These are phyloP conservation scores for Drosophila tristis DNA, from an alignment of 1,140 invertebrate species.

Conservation along the genomic window DNA sequence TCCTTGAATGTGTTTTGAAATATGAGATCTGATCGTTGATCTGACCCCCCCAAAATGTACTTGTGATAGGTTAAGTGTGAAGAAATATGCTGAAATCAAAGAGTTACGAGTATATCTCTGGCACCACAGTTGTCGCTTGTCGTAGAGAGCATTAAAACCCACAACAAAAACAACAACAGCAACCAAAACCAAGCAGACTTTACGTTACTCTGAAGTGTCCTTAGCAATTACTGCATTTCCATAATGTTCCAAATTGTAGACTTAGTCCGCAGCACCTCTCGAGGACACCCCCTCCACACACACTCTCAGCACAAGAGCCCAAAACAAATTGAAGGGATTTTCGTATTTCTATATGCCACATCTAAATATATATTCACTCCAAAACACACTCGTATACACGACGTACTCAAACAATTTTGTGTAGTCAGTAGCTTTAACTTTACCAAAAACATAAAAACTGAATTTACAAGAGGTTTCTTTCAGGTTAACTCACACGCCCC, in stretches of 20 bases:
- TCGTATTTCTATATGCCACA: slow-evolving; percentile 24
- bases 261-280: slow-evolving; percentile 16
- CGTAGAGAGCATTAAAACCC: slow-evolving; percentile 20
- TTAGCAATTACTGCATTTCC: slow-evolving; percentile 58
- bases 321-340: slow-evolving; percentile 11
- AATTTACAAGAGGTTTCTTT: slow-evolving; percentile 22
- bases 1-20: slow-evolving; percentile 80
- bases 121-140: slow-evolving; percentile 21
- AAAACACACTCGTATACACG: slow-evolving; percentile 1
- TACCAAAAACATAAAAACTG: slow-evolving; percentile 4
- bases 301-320: slow-evolving; percentile 10
- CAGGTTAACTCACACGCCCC: slow-evolving; percentile 3
- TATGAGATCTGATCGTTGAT: slow-evolving; percentile 45
- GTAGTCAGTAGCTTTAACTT: slow-evolving; percentile 2
- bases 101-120: slow-evolving; percentile 11
- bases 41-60: slow-evolving; percentile 14
- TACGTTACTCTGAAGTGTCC: slow-evolving; percentile 72
- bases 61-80: slow-evolving; percentile 52
- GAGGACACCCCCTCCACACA: slow-evolving; percentile 8
- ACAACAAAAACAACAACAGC: slow-evolving; percentile 7
- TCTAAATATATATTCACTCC: slow-evolving; percentile 16
- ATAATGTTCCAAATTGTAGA: slow-evolving; percentile 22
- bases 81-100: slow-evolving; percentile 27
- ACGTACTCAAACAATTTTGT: slow-evolving; percentile 19
- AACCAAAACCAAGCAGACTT: slow-evolving; percentile 12